Conservation (phyloP, 2,113 vertebrate genomes). For the Anguilla rostrata region DNA sequence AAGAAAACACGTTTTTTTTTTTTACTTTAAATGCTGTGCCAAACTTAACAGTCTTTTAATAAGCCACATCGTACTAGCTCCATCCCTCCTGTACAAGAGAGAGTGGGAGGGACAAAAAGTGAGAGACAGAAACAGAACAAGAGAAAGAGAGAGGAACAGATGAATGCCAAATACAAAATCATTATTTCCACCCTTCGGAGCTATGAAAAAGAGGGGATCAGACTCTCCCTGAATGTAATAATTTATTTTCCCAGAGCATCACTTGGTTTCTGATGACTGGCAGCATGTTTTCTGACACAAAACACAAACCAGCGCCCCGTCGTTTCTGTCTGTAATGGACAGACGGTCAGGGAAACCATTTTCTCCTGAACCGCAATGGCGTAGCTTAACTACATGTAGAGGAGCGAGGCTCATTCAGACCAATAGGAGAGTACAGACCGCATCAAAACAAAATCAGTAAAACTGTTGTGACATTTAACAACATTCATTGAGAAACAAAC, state of each 20-base stretch:
- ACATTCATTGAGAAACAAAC: not conserved
- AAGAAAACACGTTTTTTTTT: not conserved
- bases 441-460: not conserved
- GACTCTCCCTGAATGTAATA: not conserved
- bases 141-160: not conserved
- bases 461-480: not conserved
- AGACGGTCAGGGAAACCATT: not conserved
- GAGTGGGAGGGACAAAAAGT: not conserved
- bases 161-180: constrained; percentile 21
- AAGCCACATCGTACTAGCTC: not conserved
- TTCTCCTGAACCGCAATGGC: not conserved
- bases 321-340: not conserved
- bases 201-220: not conserved
- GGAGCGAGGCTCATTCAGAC: not conserved
- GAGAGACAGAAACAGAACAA: not conserved
- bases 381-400: not conserved
- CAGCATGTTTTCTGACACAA: not conserved
- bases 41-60: constrained; percentile 24
- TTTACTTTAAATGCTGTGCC: not conserved
- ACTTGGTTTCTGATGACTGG: not conserved
- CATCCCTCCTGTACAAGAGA: not conserved
- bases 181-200: constrained; percentile 12
- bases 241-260: not conserved
- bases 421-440: not conserved
- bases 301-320: not conserved